Percentiles rank a stretch among this genome's conserved stretches.
These are phyloP conservation scores for Adelognathus sp. DNA, from an alignment of 2,888 invertebrate genomes.

Conservation along the genomic window DNA sequence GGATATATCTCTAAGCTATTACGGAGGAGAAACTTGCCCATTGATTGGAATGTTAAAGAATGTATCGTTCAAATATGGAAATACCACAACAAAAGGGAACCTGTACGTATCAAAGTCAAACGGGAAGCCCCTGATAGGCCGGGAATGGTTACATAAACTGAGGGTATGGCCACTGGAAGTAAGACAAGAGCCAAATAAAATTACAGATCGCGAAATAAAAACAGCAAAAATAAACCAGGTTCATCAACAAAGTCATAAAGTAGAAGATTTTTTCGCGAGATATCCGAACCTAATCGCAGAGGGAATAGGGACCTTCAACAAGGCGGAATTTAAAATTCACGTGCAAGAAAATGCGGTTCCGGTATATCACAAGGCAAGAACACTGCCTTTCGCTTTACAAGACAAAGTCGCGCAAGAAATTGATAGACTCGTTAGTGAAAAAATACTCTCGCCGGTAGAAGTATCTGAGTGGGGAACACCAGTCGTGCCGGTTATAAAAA, in stretches of 20 bases:
- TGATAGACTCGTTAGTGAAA: constrained; percentile 31
- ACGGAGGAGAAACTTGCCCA: neutral
- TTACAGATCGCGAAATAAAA: neutral
- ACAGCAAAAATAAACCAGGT: neutral
- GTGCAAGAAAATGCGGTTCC: constrained; percentile 58
- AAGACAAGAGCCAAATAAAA: neutral
- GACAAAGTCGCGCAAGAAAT: constrained; percentile 36
- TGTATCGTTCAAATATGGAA: neutral
- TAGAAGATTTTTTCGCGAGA: constrained; percentile 14
- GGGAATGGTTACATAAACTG: constrained; percentile 39
- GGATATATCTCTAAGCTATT: neutral
- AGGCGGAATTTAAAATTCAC: constrained; percentile 21
- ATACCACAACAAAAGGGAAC: neutral
- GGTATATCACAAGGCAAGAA: constrained; percentile 49
- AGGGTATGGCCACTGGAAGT: constrained; percentile 39
- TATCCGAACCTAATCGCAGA: neutral
- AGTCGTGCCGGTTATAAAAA: constrained; percentile 67
- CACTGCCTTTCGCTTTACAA: constrained; percentile 38
- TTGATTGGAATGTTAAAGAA: neutral
- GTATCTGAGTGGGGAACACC: constrained; percentile 68
- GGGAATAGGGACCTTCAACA: constrained; percentile 37
- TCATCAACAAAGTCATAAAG: neutral
- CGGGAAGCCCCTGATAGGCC: constrained; percentile 37
- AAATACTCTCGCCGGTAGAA: constrained; percentile 59
- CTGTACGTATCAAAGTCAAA: constrained; percentile 23